A percentile compares a stretch with the other conserved stretches of the same genome.
phyloP scores from a whole-genome alignment of 2,797 vertebrate genomes.

The Cynopterus sphinx region DNA sequence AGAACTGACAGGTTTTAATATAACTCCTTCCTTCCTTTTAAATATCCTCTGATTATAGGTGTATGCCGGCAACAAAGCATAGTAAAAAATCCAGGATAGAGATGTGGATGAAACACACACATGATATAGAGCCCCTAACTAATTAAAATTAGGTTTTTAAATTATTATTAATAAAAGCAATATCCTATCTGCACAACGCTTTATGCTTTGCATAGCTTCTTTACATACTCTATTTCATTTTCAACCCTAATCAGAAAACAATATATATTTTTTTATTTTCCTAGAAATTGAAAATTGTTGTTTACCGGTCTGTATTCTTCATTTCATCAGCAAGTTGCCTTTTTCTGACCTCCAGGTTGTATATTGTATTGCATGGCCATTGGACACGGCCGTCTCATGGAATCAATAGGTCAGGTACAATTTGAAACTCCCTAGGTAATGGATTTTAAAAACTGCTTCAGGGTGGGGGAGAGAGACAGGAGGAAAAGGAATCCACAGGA shows the following conservation, averaged over 20 bases:
- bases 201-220: not conserved
- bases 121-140: not conserved
- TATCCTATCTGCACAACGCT: not conserved
- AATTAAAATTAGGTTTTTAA: not conserved
- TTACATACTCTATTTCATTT: not conserved
- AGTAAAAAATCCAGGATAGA: not conserved
- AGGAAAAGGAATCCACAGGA: slow-evolving; percentile 49
- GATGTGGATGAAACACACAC: not conserved
- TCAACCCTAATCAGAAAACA: not conserved
- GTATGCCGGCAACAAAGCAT: not conserved
- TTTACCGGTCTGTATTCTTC: not conserved
- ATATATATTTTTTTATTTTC: not conserved
- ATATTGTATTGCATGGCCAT: slow-evolving; percentile 53
- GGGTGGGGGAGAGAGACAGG: slow-evolving; percentile 47
- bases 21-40: not conserved
- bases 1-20: not conserved
- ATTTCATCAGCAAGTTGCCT: not conserved
- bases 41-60: not conserved
- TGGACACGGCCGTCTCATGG: slow-evolving; percentile 49
- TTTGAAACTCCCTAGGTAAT: slow-evolving; percentile 74
- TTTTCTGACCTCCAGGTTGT: slow-evolving; percentile 38
- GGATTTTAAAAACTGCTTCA: slow-evolving; percentile 74
- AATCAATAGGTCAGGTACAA: slow-evolving; percentile 76
- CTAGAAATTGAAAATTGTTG: slow-evolving; percentile 3
- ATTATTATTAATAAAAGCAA: not conserved